Evolutionary conservation across 2,888 invertebrate species (phyloP), one percentile per base, ranked within the genome.

Genomic region (Podotricha telesiphe): DNA sequence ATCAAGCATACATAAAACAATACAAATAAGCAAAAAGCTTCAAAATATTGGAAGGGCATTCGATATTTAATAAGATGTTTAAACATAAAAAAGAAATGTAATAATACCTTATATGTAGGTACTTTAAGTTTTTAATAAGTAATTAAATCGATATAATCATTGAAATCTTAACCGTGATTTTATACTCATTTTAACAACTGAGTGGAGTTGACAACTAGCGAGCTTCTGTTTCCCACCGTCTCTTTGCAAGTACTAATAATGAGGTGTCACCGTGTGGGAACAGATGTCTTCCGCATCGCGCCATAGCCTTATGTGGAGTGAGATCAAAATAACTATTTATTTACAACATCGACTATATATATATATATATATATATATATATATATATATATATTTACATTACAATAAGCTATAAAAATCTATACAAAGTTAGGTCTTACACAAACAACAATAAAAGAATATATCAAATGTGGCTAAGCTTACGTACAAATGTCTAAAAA

Each of bases 171-270:
- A 28, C 53, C 47, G 17, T 17, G 3, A 28, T 53, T 20, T 58
- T 58, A 58, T 42, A 42, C 42, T 58, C 20, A 42, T 58, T 59
- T 59, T 11, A 59, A 42, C 20, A 45, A 22, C n/a, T n/a, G 20
- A 22, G 15, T n/a, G 42, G 4, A 22, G 42, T 59, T 22, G 20
- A 42, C n/a, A 19, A 22, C 13, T 19, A 11, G 15, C 58, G 20
- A 59, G 42, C 42, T 59, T 42, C 72, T 55, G 67, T 82, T 87
- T 88, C 89, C 83, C 89, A 88, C 81, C 82, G 80, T 74, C 77
- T 88, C 86, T 81, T 81, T 83, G 83, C 83, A 90, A 88, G 84
- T 34, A 80, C 84, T 89, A 89, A 89, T 87, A 88, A 86, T 81
- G 80, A 75, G 83, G 80, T 82, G 84, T 17, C 34, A 53, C 11